These are phyloP conservation scores for Hafferia zeledoni DNA, from an alignment of 2,797 vertebrate species.

Conservation along the genomic window DNA sequence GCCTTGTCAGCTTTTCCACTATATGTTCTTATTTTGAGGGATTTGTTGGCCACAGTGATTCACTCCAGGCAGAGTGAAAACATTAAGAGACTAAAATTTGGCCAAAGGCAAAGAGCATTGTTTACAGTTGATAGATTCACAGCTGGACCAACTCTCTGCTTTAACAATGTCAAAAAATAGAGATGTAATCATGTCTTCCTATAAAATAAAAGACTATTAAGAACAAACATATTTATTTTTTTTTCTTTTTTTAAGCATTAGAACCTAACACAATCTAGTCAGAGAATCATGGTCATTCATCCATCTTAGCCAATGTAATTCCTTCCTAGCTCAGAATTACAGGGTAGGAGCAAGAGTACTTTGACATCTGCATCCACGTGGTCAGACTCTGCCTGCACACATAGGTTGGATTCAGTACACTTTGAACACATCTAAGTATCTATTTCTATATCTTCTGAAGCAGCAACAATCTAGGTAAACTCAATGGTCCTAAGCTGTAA, in stretches of 20 bases:
- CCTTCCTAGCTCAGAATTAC: background rate
- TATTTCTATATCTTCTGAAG: background rate
- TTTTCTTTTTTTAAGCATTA: background rate
- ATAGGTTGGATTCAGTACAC: background rate
- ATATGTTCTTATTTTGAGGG: conserved; percentile 28
- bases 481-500: background rate
- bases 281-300: background rate
- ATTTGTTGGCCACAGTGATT: conserved; percentile 40
- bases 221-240: background rate
- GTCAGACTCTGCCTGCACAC: background rate
- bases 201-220: background rate
- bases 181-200: background rate
- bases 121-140: conserved; percentile 43
- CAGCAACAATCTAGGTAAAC: background rate
- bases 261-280: background rate
- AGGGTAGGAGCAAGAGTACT: background rate
- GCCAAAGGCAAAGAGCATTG: conserved; percentile 13
- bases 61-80: conserved; percentile 26
- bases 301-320: background rate
- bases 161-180: conserved; percentile 11
- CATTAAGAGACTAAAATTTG: conserved; percentile 8
- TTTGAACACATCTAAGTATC: background rate
- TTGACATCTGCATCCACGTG: background rate
- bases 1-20: conserved; percentile 42
- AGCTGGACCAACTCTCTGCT: conserved; percentile 15